Evolutionary conservation across 2,113 vertebrate species (phyloP).

Genomic region (Kryptolebias marmoratus): DNA sequence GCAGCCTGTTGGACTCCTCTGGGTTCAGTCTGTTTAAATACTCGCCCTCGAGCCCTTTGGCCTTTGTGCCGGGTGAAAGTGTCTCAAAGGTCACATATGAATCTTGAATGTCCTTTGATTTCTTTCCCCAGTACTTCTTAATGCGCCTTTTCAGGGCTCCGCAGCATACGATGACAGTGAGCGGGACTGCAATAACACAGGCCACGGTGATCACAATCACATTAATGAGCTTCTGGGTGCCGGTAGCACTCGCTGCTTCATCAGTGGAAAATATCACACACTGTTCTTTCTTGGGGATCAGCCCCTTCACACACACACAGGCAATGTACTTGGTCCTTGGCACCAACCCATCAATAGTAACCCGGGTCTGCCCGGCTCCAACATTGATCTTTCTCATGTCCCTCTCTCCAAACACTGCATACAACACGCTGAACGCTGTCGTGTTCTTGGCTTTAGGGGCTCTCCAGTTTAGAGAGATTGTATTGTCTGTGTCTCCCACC

Average conservation of each 20-base stretch:
- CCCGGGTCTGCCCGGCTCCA: slow-evolving; percentile 87
- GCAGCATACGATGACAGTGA: slow-evolving; percentile 92
- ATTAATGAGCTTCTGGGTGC: slow-evolving; percentile 95
- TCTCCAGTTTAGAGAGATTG: slow-evolving; percentile 91
- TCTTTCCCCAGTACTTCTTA: slow-evolving; percentile 83
- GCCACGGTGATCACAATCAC: slow-evolving; percentile 95
- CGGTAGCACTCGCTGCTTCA: slow-evolving; percentile 88
- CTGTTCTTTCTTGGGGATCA: slow-evolving; percentile 92
- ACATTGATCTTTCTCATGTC: slow-evolving; percentile 90
- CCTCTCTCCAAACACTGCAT: slow-evolving; percentile 89
- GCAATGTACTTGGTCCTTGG: slow-evolving; percentile 95
- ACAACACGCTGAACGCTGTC: slow-evolving; percentile 90
- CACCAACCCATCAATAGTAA: slow-evolving; percentile 87
- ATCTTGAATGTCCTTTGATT: slow-evolving; percentile 86
- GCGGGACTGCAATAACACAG: slow-evolving; percentile 90
- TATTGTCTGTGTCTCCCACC: slow-evolving; percentile 91
- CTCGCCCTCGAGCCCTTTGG: slow-evolving; percentile 85
- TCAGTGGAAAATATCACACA: slow-evolving; percentile 97
- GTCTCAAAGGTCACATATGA: slow-evolving; percentile 93
- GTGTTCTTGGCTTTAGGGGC: slow-evolving; percentile 86
- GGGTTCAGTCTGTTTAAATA: slow-evolving; percentile 86
- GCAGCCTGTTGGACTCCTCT: slow-evolving; percentile 90
- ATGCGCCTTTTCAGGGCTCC: slow-evolving; percentile 90
- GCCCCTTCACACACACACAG: slow-evolving; percentile 89
- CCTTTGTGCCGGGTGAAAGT: slow-evolving; percentile 85